phyloP scores from a whole-genome alignment of 1,140 invertebrate species.

The Leptopilina clavipes region DNA sequence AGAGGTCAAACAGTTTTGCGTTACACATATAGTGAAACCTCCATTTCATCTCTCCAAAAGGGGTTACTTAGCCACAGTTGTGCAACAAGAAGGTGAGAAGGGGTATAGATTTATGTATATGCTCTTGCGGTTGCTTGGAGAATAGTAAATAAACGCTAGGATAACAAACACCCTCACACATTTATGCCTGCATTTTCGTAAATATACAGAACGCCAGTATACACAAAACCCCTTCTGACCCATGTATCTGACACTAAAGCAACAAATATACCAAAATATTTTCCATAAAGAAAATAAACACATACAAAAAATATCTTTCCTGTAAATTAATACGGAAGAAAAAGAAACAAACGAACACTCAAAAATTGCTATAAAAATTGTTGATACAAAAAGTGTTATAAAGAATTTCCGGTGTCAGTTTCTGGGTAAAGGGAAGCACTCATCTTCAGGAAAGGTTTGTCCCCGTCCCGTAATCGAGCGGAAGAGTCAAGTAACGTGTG shows the following conservation, averaged over 20 bases:
- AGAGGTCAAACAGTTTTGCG: constrained; percentile 14
- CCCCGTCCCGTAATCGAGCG: constrained; percentile 65
- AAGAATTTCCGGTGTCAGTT: constrained; percentile 35
- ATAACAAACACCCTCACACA: constrained; percentile 56
- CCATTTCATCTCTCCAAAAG: neutral
- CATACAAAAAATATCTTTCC: too few relatives aligned
- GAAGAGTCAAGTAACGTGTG: constrained; percentile 57
- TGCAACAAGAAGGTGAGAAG: constrained; percentile 41
- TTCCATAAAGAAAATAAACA: too few relatives aligned
- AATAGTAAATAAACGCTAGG: constrained; percentile 68
- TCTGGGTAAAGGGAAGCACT: constrained; percentile 47
- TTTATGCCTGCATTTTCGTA: neutral
- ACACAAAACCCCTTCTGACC: too few relatives aligned
- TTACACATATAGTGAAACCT: constrained; percentile 1
- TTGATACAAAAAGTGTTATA: too few relatives aligned
- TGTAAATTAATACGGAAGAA: too few relatives aligned
- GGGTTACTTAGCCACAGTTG: constrained; percentile 50
- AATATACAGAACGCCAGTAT: neutral
- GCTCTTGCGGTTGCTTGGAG: constrained; percentile 62
- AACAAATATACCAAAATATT: too few relatives aligned
- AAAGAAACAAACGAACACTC: too few relatives aligned
- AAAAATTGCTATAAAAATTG: too few relatives aligned
- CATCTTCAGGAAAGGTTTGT: constrained; percentile 60
- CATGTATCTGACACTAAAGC: too few relatives aligned
- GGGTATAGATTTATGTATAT: constrained; percentile 66